A percentile compares a stretch with the other conserved stretches of the same genome.
These are phyloP conservation scores for Mareca strepera DNA, from an alignment of 2,797 vertebrate species.

Conservation along the genomic window DNA sequence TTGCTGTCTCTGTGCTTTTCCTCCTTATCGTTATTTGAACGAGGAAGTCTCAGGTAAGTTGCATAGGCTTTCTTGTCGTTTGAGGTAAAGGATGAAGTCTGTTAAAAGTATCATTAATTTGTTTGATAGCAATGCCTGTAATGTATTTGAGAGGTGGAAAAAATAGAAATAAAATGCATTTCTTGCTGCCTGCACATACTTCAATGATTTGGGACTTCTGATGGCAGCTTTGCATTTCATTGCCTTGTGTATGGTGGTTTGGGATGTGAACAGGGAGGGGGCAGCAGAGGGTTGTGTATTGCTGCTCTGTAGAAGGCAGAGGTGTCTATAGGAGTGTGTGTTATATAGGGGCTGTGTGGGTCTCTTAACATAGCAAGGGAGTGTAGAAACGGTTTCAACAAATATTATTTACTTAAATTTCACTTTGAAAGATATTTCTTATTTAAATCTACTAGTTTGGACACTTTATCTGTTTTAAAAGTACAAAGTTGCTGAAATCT, in stretches of 20 bases:
- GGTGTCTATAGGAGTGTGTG: not conserved
- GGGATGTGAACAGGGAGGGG: not conserved
- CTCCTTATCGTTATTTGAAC: constrained; percentile 45
- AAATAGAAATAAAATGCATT: not conserved
- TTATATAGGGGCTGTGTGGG: not conserved
- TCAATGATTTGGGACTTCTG: not conserved
- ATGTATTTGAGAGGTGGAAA: not conserved
- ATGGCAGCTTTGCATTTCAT: not conserved
- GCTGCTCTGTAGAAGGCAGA: not conserved
- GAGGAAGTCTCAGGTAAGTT: constrained; percentile 70
- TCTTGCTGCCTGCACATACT: not conserved
- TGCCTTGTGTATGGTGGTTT: rapidly evolving
- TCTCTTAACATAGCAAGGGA: not conserved
- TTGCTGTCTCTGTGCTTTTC: constrained; percentile 46
- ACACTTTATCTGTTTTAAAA: not conserved
- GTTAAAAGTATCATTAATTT: not conserved
- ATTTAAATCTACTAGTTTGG: not conserved
- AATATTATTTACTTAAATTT: not conserved
- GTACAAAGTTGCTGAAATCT: not conserved
- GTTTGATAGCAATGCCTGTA: not conserved
- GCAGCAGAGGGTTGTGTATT: not conserved
- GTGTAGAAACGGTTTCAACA: not conserved
- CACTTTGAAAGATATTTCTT: not conserved
- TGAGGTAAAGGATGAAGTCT: not conserved
- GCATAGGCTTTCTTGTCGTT: not conserved